Base-by-base conservation (phyloP, 2,797 vertebrate species). In the Sylvilagus floridanus region DNA sequence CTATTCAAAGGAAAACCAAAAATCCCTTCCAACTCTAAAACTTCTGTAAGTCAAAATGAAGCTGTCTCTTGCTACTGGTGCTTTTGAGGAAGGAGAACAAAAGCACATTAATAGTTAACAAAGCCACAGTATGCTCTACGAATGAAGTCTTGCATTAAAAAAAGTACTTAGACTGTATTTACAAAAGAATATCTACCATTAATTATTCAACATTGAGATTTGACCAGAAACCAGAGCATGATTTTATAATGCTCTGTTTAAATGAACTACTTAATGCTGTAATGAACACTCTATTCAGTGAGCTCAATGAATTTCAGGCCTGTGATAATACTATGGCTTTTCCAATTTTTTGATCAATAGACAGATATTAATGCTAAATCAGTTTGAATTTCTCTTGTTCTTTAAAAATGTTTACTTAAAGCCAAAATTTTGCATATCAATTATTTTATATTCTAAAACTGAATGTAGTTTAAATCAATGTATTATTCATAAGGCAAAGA, bases 401-500 rank as follows among this genome's bases (percentile, higher is more conserved):
- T 87, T 97, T 94, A 93, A 97, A 98, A 95, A 95, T 94, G 96
- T 97, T 98, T 98, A 97, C 96, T 98, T 98, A 98, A 97, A 97
- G 87, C 76, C 77, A 97, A 97, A 97, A 97, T 97, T 98, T 95
- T 97, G 96, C 96, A 97, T 96, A 96, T 98, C 95, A 97, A 98
- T 97, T 97, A 97, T 97, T 98, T 97, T 97, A 95, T 94, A 88
- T 95, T 79, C 90, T 96, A 95, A 97, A 97, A 82, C 65, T 95
- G 97, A 97, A 97, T 95, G 87, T 97, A 98, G 96, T 97, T 98
- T 96, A 97, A 98, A 96, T 32, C 89, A 62, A 97, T 98, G 95
- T 96, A 98, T 98, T 98, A 98, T 98, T 98, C 98, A 98, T 98
- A 95, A 96, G 90, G 97, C 94, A 97, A 97, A 98, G 97, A 97